Evolutionary conservation across 1,140 invertebrate genomes (phyloP).

Genomic region (Drosophila santomea): DNA sequence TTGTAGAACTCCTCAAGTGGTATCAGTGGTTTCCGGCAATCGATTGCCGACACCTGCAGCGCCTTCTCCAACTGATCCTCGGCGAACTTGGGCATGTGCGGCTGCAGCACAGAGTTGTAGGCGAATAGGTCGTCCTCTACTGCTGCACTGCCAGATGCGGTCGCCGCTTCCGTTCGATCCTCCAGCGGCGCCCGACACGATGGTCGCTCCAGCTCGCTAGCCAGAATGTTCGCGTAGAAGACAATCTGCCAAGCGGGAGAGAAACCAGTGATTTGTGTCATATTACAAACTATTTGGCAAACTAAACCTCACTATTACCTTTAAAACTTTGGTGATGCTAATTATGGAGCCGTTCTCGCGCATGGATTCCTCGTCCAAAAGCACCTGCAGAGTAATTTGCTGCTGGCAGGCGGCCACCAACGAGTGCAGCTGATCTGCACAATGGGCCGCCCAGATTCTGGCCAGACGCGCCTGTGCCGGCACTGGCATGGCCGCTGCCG

Average conservation of each 20-base stretch:
- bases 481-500: conserved; percentile 89
- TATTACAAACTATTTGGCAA: neutral
- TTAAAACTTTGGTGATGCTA: conserved; percentile 93
- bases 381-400: conserved; percentile 92
- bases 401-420: conserved; percentile 94
- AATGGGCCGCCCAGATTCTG: conserved; percentile 91
- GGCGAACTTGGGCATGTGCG: conserved; percentile 85
- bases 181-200: conserved; percentile 45
- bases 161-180: conserved; percentile 21
- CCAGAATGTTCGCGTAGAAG: conserved; percentile 95
- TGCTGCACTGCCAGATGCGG: conserved; percentile 30
- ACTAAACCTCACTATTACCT: conserved; percentile 84
- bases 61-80: conserved; percentile 87
- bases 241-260: conserved; percentile 88
- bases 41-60: conserved; percentile 91
- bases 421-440: conserved; percentile 88
- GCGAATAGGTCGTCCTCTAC: conserved; percentile 71
- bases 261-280: neutral
- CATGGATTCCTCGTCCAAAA: conserved; percentile 90
- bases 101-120: conserved; percentile 57
- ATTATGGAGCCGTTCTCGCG: conserved; percentile 94
- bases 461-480: conserved; percentile 92
- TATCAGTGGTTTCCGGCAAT: conserved; percentile 93
- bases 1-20: conserved; percentile 96
- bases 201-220: conserved; percentile 89